Conservation (phyloP, 2,113 vertebrate species). For the Orientallactaga bullata region DNA sequence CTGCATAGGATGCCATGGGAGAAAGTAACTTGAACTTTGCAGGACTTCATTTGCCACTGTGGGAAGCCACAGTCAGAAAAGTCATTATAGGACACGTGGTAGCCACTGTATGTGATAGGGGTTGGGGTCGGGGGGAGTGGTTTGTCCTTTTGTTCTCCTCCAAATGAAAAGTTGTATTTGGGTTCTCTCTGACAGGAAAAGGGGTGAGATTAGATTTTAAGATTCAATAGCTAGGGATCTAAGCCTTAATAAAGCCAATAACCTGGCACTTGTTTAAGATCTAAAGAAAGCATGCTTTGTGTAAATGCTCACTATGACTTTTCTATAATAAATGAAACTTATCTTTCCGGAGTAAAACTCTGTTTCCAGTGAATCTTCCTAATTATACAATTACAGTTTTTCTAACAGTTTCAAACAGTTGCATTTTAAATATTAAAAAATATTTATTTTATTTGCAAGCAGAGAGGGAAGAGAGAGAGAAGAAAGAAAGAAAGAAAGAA, state of each 20-base stretch:
- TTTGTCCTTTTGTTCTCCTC: not conserved
- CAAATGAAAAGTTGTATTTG: not conserved
- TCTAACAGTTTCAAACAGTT: not conserved
- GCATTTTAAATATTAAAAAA: not conserved
- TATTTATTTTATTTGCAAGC: too few relatives aligned
- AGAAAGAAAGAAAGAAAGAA: too few relatives aligned
- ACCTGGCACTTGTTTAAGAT: not conserved
- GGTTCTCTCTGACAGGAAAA: not conserved
- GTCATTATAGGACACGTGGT: constrained; percentile 6
- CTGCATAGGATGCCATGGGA: not conserved
- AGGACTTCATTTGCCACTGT: constrained; percentile 3
- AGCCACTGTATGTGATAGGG: not conserved
- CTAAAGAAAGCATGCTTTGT: not conserved
- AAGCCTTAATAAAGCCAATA: constrained; percentile 2
- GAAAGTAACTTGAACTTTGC: constrained; percentile 25
- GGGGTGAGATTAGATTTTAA: not conserved
- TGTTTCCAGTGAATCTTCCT: constrained; percentile 19
- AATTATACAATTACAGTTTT: not conserved
- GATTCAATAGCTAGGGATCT: not conserved
- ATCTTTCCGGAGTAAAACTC: not conserved
- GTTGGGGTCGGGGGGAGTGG: not conserved
- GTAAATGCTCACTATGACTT: not conserved
- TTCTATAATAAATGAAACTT: constrained; percentile 33
- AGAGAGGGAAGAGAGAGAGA: too few relatives aligned
- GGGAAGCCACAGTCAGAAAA: constrained; percentile 30